Base-by-base conservation (phyloP, 1,140 invertebrate species). In the Xylocopa sonorina region DNA sequence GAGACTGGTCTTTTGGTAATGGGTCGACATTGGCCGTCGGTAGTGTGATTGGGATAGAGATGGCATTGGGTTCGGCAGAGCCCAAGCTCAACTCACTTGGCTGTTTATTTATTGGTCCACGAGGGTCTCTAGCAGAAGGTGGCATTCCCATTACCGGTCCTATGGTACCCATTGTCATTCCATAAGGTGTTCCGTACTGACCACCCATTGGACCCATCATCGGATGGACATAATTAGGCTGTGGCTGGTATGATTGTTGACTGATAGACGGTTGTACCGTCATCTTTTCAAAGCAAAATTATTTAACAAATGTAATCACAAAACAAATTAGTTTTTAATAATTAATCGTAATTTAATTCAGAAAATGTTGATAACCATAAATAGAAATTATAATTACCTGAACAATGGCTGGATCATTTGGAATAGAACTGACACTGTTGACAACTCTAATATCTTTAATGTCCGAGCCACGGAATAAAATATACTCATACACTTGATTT, bases 401-500 rank as follows among this genome's bases (percentile, higher is more conserved):
- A 92, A 99, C 97, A 92, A 99, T 99, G 60, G 98, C 98, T 69
- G 98, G 98, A 94, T 99, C 98, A 94, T 98, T 95, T 90, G 97
- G 93, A 90, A 98, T 94, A 41, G 95, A 93, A 72, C 94, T 94
- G 55, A 95, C 95, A 95, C 95, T 96, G 90, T 96, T 96, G 57
- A 99, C 95, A 76, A 99, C 98, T 91, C 98, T 95, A 87, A 99
- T 98, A 92, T 99, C 99, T 93, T 99, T 99, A 89, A 99, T 99
- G 92, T 99, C 99, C 84, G 97, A 96, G 41, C 98, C 99, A 82
- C 99, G 94, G 93, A 99, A 99, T 67, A 99, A 95, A 85, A 99
- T 99, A 92, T 99, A 99, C 89, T 99, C 99, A 93, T 99, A 99
- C 48, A 99, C 96, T 93, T 99, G 98, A 94, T 98, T 98, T 90